Evolutionary conservation across 2,797 vertebrate genomes (phyloP), one percentile per base, ranked within the genome.

Genomic region (Acanthiza pusilla): DNA sequence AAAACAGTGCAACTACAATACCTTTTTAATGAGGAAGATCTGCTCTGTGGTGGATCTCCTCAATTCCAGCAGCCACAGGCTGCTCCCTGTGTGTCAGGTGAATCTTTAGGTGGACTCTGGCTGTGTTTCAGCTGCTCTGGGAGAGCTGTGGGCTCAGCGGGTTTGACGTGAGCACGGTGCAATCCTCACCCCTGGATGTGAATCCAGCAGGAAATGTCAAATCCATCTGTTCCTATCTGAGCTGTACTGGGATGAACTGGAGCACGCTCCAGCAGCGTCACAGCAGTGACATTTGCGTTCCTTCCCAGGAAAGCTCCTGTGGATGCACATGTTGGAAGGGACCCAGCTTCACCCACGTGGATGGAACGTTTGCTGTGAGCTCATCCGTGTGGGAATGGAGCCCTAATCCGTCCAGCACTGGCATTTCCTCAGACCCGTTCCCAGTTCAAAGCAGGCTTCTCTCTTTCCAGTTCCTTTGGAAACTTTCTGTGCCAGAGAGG

Each of bases 131-230:
- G n/a, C 43, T 81, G 62, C 50, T 40, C 13, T 55, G 58, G 48
- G 40, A n/a, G 48, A 55, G 9, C 29, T 73, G 22, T 38, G 67
- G 50, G 54, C 23, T 2, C 4, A 1, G 23, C 2, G 0, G 32
- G 18, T 72, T 50, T 57, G 61, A 15, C 0, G 3, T 11, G 38
- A 68, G 16, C 1, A 4, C 1, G 0, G 36, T 9, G 6, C 17
- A 30, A 1, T 62, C 30, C 57, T 26, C 55, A 6, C 36, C 0
- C 13, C 3, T 27, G 70, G 70, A 10, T 40, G 23, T 5, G 58
- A 38, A 5, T 57, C 38, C 45, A 53, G 83, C 50, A 9, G 25
- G 23, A 42, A 11, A 12, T 5, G 7, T 2, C 3, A 27, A 58
- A 38, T 12, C 36, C 62, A 30, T 25, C 53, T 55, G 13, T 50